A percentile compares a stretch with the other conserved stretches of the same genome.
Conservation (phyloP, 2,888 invertebrate genomes). For the Drosophila vallismaia region DNA sequence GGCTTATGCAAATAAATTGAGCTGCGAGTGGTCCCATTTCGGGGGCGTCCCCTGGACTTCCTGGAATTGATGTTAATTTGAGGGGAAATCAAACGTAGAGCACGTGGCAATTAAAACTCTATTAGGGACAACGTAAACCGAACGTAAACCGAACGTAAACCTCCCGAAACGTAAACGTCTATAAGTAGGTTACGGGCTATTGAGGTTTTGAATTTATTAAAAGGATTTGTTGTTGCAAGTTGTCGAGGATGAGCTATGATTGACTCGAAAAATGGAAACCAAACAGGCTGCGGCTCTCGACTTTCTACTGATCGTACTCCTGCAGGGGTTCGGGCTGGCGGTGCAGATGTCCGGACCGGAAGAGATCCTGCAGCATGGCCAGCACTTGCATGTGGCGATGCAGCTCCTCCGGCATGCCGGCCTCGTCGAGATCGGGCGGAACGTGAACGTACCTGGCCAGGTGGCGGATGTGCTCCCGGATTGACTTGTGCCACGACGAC, state of each 20-base stretch:
- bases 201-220: constrained; percentile 2
- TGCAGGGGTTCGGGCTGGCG: background rate
- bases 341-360: constrained; percentile 6
- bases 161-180: no score
- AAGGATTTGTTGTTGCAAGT: background rate
- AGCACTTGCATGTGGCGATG: constrained; percentile 17
- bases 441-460: constrained; percentile 22
- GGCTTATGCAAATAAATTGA: constrained; percentile 13
- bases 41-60: constrained; percentile 27
- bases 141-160: no score
- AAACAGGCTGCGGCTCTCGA: no score
- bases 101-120: constrained; percentile 65
- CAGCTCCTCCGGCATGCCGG: constrained; percentile 22
- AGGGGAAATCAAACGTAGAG: constrained; percentile 60
- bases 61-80: constrained; percentile 61
- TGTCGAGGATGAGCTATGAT: no score
- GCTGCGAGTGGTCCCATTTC: constrained; percentile 29
- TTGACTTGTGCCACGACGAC: constrained; percentile 22
- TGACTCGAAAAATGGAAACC: no score
- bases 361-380: constrained; percentile 25
- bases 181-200: no score
- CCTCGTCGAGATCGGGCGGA: constrained; percentile 20
- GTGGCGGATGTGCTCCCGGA: constrained; percentile 11
- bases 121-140: constrained; percentile 49
- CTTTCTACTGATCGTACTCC: background rate